Evolutionary conservation across 2,888 invertebrate species (phyloP).

Genomic region (Muschampia plurimacula): DNA sequence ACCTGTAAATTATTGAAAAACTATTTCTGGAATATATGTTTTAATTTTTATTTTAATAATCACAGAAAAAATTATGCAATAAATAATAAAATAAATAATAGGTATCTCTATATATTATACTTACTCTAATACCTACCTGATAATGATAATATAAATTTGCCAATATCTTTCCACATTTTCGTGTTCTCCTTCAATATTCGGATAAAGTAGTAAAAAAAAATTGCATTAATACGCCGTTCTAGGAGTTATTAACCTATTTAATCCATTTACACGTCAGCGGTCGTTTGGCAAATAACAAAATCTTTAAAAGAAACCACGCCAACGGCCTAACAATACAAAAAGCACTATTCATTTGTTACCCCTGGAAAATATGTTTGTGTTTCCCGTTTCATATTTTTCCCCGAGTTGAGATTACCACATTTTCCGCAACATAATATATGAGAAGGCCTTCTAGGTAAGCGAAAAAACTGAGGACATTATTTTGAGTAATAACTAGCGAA

Average conservation of each 20-base stretch:
- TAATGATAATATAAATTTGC: too few species aligned
- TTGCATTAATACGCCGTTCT: neutral
- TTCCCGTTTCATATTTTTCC: conserved; percentile 31
- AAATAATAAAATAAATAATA: too few species aligned
- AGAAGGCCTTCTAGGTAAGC: conserved; percentile 24
- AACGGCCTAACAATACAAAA: conserved; percentile 37
- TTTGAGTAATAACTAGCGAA: conserved; percentile 33
- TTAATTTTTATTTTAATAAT: too few species aligned
- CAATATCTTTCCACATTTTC: too few species aligned
- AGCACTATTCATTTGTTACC: conserved; percentile 35
- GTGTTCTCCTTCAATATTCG: too few species aligned
- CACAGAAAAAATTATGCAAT: too few species aligned
- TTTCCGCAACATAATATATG: conserved; percentile 33
- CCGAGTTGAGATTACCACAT: conserved; percentile 22
- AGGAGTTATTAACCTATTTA: neutral
- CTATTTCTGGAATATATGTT: too few species aligned
- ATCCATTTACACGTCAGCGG: neutral
- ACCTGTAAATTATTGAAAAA: too few species aligned
- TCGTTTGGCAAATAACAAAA: conserved; percentile 34
- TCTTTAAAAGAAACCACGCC: conserved; percentile 44
- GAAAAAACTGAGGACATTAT: conserved; percentile 34
- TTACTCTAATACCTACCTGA: too few species aligned
- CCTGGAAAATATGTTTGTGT: conserved; percentile 33
- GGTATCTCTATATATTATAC: too few species aligned
- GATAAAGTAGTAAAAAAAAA: neutral